Base-by-base conservation (phyloP, 2,888 invertebrate genomes). In the Operophtera brumata region DNA sequence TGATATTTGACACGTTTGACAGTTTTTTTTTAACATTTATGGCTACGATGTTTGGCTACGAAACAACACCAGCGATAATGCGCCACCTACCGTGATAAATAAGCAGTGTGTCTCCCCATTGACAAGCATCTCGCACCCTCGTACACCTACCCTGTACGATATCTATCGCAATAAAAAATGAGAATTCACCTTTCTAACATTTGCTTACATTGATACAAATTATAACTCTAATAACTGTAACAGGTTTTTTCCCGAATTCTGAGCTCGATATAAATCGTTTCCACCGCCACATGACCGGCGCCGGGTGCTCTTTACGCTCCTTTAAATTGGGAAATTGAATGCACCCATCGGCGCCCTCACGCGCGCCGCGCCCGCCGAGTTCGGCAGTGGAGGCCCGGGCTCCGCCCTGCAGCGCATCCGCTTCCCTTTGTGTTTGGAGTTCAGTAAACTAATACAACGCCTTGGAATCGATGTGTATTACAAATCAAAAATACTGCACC, bases 261-360 rank as follows among this genome's bases (percentile, higher is more conserved):
- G 35, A 37, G 37, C 14, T 34, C 11, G 37, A 8, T 59, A 20
- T 20, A 20, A 20, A 4, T 20, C 51, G 59, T 42, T 50, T 28
- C 52, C 46, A 49, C 45, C 12, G 41, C 32, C 50, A 51, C 52
- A 45, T 59, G 62, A 53, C 37, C 40, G 51, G 59, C 61, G 57
- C 67, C 69, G 66, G 66, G 54, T 66, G 71, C 64, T 67, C 64
- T 68, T 71, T 62, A 67, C 71, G 73, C 71, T 64, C 51, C 65
- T 71, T 67, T 70, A 70, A 69, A 71, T 72, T 68, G 71, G 70
- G 69, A 72, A 75, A 75, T 75, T 73, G 73, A 65, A 72, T 68
- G 67, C 65, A 36, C 57, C 64, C 61, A 57, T 61, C 58, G 60
- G 37, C 45, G 45, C 48, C 10, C 46, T 41, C 34, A 5, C 42